A percentile compares a stretch with the other conserved stretches of the same genome.
phyloP scores from a whole-genome alignment of 1,140 invertebrate species.

The Drosophila ironensis region DNA sequence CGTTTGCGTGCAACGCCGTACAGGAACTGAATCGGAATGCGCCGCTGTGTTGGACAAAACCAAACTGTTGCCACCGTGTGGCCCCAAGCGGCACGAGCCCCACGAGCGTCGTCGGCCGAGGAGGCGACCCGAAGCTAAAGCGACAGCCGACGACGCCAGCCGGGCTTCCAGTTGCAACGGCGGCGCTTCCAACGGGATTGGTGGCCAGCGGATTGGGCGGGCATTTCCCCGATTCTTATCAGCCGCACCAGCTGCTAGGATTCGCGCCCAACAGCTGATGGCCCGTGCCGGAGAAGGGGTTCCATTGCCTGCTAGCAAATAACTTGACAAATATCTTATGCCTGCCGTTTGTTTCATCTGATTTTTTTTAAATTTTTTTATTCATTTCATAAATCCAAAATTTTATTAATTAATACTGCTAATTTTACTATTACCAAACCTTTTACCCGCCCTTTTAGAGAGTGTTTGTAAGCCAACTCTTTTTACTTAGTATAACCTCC shows the following conservation, averaged over 20 bases:
- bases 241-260: constrained; percentile 47
- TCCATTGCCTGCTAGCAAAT: neutral
- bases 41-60: constrained; percentile 22
- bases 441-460: too few relatives aligned
- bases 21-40: constrained; percentile 67
- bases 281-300: neutral
- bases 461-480: too few relatives aligned
- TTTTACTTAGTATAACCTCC: too few relatives aligned
- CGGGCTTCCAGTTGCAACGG: constrained; percentile 61
- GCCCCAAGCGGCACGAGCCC: constrained; percentile 23
- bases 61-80: constrained; percentile 61
- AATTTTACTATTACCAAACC: too few relatives aligned
- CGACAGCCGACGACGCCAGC: constrained; percentile 6
- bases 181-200: constrained; percentile 44
- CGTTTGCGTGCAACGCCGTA: constrained; percentile 61
- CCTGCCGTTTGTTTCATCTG: too few relatives aligned
- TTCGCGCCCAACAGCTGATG: constrained; percentile 51
- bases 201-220: constrained; percentile 5
- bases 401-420: too few relatives aligned
- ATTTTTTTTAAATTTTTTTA: too few relatives aligned
- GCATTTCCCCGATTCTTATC: constrained; percentile 3
- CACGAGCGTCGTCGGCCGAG: constrained; percentile 8
- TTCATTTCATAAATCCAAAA: too few relatives aligned
- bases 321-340: too few relatives aligned
- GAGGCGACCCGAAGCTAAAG: too few relatives aligned